A percentile compares a stretch with the other conserved stretches of the same genome.
phyloP scores from a whole-genome alignment of 2,797 vertebrate species.

The Zenarchopterus dispar region DNA sequence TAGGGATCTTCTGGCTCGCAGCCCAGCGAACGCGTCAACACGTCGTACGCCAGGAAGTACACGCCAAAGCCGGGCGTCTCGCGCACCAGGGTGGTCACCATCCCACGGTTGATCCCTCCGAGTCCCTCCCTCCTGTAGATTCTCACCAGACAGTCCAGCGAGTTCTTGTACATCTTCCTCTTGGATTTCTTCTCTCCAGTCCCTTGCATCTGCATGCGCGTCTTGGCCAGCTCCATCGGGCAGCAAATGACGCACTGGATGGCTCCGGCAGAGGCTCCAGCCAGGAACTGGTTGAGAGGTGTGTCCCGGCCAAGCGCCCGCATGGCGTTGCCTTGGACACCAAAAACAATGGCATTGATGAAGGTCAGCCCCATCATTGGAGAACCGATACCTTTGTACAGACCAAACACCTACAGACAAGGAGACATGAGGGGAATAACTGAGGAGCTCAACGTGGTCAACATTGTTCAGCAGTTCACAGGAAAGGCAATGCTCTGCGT shows the following conservation, averaged over 20 bases:
- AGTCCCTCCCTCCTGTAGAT: slow-evolving; percentile 93
- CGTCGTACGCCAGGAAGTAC: slow-evolving; percentile 94
- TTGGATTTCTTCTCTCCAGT: slow-evolving; percentile 89
- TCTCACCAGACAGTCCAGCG: slow-evolving; percentile 93
- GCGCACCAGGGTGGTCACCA: slow-evolving; percentile 92
- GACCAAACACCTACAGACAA: slow-evolving; percentile 84
- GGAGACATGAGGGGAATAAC: slow-evolving; percentile 6
- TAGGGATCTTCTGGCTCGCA: slow-evolving; percentile 91
- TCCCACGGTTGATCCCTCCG: slow-evolving; percentile 91
- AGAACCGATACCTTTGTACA: slow-evolving; percentile 97
- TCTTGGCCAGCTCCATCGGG: slow-evolving; percentile 98
- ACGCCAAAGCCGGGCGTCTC: slow-evolving; percentile 96
- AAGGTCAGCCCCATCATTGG: slow-evolving; percentile 99
- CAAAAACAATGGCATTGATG: slow-evolving; percentile 98
- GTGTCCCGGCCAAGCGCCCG: slow-evolving; percentile 90
- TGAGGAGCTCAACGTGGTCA: neutral
- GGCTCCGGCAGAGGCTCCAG: slow-evolving; percentile 91
- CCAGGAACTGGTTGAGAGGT: slow-evolving; percentile 94
- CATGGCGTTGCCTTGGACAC: slow-evolving; percentile 94
- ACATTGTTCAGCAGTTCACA: neutral
- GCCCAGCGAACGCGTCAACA: slow-evolving; percentile 88
- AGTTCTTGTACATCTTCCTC: slow-evolving; percentile 92
- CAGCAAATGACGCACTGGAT: slow-evolving; percentile 97
- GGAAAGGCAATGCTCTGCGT: no score
- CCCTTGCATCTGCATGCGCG: slow-evolving; percentile 97